Percentiles rank a stretch among this genome's conserved stretches.
These are phyloP conservation scores for Acanthisitta chloris DNA, from an alignment of 2,113 vertebrate genomes.

Conservation along the genomic window DNA sequence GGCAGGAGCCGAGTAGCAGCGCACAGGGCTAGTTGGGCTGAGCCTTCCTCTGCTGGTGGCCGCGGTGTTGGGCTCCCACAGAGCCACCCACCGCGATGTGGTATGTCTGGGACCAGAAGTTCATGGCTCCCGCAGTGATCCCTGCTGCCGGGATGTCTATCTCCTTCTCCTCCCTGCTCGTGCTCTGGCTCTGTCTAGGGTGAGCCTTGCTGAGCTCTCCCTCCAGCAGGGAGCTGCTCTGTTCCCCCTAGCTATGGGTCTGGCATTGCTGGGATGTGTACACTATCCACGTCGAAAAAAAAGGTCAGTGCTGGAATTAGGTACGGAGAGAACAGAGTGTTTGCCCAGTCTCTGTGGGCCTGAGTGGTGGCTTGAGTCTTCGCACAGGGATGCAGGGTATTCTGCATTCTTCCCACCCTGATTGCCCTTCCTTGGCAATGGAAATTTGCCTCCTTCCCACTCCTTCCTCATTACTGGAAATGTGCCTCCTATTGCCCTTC, in stretches of 20 bases:
- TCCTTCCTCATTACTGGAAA: background rate
- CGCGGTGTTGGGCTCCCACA: background rate
- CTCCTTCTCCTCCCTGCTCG: fast-evolving
- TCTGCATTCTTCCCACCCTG: background rate
- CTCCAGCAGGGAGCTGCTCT: background rate
- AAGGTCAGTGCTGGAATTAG: background rate
- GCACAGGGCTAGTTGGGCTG: background rate
- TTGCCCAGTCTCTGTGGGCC: background rate
- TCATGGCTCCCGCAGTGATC: background rate
- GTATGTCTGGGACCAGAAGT: background rate
- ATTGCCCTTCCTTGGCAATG: background rate
- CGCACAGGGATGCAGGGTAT: background rate
- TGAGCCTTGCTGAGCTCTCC: background rate
- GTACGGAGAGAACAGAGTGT: background rate
- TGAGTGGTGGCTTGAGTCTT: background rate
- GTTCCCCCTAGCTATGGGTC: background rate
- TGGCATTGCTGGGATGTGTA: background rate
- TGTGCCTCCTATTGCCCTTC: background rate
- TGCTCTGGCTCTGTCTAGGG: background rate
- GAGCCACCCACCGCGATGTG: fast-evolving
- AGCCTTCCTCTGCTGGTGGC: background rate
- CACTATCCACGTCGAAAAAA: background rate
- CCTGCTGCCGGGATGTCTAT: background rate
- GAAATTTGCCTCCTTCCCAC: background rate
- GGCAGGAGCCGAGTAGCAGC: background rate